These are phyloP conservation scores for Drosophila quasianomalipes DNA, from an alignment of 2,888 invertebrate genomes.

Conservation along the genomic window DNA sequence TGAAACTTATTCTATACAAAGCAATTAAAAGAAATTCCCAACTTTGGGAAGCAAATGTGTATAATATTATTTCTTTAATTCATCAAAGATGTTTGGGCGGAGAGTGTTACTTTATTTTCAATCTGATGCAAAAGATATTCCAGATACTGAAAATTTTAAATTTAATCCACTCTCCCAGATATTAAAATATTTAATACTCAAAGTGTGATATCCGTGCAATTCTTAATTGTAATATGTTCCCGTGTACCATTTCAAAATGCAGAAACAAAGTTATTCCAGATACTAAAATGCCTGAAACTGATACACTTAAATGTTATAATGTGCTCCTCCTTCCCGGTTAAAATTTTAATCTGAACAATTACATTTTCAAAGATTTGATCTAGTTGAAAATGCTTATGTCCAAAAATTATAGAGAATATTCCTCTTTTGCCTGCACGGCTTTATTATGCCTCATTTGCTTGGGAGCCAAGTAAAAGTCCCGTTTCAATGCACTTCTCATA, in stretches of 20 bases:
- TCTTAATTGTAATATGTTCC: neutral
- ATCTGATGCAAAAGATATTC: neutral
- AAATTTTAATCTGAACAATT: neutral
- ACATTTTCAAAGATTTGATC: neutral
- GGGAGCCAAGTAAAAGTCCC: neutral
- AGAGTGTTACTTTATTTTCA: neutral
- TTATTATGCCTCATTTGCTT: constrained; percentile 20
- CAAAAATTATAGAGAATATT: neutral
- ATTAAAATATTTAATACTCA: neutral
- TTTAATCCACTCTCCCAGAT: neutral
- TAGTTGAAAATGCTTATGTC: neutral
- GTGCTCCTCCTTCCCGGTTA: neutral
- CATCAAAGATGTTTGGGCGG: neutral
- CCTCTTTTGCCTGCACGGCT: neutral
- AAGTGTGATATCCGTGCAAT: too few species aligned
- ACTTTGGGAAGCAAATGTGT: neutral
- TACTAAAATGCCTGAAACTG: neutral
- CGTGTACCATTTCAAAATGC: neutral
- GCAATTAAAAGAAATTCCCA: neutral
- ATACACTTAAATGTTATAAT: neutral
- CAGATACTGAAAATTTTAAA: neutral
- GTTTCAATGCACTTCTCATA: constrained; percentile 5
- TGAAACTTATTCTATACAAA: neutral
- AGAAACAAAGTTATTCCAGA: neutral
- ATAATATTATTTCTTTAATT: neutral